A percentile compares a stretch with the other conserved stretches of the same genome.
phyloP scores from a whole-genome alignment of 2,113 vertebrate species.

The Xiphorhynchus elegans region DNA sequence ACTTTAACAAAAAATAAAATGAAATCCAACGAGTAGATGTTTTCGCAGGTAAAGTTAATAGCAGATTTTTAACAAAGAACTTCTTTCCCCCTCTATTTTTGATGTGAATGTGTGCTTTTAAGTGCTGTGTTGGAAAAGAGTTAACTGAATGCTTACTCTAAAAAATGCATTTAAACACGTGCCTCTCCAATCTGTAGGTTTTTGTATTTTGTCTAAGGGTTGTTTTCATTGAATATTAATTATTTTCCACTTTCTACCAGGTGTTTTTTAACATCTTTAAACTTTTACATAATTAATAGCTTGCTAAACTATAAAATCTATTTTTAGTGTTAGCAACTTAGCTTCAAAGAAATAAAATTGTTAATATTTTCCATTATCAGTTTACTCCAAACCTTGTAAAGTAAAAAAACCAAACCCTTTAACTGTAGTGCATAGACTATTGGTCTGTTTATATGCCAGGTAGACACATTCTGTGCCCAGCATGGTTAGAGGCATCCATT shows the following conservation, averaged over 20 bases:
- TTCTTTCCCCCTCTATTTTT: not conserved
- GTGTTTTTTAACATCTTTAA: not conserved
- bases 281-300: not conserved
- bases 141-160: not conserved
- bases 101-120: not conserved
- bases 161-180: not conserved
- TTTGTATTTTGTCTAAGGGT: not conserved
- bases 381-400: not conserved
- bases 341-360: conserved; percentile 14
- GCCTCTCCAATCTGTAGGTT: not conserved
- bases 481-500: conserved; percentile 34
- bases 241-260: not conserved
- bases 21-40: not conserved
- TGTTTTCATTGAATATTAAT: not conserved
- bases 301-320: not conserved
- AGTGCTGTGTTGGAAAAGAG: not conserved
- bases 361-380: not conserved
- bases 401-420: not conserved
- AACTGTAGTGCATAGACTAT: not conserved
- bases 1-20: conserved; percentile 51
- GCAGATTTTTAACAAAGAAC: not conserved
- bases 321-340: not conserved
- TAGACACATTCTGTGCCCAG: conserved; percentile 47
- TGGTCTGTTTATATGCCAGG: conserved; percentile 13
- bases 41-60: conserved; percentile 29